These are phyloP conservation scores for Hedya salicella DNA, from an alignment of 2,888 invertebrate species.

Conservation along the genomic window DNA sequence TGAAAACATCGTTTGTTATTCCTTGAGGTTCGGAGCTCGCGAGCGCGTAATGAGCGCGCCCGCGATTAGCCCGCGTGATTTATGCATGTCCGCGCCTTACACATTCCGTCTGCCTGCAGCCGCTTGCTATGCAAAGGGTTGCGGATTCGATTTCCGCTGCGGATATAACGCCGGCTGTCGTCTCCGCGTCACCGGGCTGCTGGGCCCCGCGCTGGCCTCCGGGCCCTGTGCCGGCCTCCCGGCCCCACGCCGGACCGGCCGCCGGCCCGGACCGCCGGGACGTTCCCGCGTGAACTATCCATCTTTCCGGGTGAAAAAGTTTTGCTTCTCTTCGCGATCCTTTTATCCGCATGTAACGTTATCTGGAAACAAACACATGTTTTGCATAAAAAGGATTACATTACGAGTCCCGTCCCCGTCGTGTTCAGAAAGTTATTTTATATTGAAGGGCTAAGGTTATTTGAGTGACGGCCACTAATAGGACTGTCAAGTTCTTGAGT, in stretches of 20 bases:
- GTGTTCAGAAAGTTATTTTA: neutral
- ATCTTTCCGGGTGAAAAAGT: slow-evolving; percentile 22
- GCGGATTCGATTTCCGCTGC: slow-evolving; percentile 28
- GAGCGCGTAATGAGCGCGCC: neutral
- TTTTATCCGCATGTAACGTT: slow-evolving; percentile 9
- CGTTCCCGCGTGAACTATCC: slow-evolving; percentile 12
- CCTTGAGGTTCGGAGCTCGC: neutral
- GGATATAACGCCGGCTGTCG: neutral
- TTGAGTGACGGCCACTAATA: too few relatives aligned
- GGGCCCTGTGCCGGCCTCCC: too few relatives aligned
- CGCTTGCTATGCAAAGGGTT: slow-evolving; percentile 31
- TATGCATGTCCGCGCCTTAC: neutral
- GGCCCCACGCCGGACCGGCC: neutral
- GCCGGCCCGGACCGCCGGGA: neutral
- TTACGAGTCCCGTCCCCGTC: neutral
- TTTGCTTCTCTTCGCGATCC: slow-evolving; percentile 8
- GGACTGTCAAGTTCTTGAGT: too few relatives aligned
- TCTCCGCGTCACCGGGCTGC: slow-evolving; percentile 5
- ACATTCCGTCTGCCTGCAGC: neutral
- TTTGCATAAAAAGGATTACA: slow-evolving; percentile 7
- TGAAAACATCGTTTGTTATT: neutral
- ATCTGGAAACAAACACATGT: neutral
- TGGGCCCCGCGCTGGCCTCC: too few relatives aligned
- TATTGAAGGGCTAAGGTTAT: neutral
- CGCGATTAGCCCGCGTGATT: slow-evolving; percentile 17